phyloP scores from a whole-genome alignment of 2,113 vertebrate species.

The Microtus richardsoni region DNA sequence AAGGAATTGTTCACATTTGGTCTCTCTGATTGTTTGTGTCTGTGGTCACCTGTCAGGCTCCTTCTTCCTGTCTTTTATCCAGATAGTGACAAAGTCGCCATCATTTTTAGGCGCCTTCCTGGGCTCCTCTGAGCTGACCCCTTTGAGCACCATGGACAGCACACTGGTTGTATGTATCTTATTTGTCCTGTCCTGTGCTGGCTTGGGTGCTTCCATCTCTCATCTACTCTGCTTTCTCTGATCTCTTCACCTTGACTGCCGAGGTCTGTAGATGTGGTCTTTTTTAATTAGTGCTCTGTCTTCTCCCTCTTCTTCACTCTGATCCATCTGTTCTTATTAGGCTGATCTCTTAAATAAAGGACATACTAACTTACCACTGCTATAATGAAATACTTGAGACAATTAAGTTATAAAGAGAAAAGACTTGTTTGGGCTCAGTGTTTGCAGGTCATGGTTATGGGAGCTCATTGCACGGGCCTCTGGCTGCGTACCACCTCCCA shows the following conservation, averaged over 20 bases:
- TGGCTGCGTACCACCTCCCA: neutral
- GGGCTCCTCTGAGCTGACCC: neutral
- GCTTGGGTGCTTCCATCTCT: neutral
- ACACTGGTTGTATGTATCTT: neutral
- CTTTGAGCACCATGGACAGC: neutral
- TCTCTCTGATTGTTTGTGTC: neutral
- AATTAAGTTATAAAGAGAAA: neutral
- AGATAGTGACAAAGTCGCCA: neutral
- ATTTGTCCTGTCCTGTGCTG: rapidly evolving
- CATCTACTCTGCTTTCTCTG: neutral
- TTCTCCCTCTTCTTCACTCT: neutral
- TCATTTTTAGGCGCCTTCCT: neutral
- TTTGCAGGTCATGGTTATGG: neutral
- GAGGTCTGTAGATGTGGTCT: neutral
- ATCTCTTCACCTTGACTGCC: neutral
- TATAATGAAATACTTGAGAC: neutral
- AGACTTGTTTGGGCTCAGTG: neutral
- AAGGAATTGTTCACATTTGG: neutral
- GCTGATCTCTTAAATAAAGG: neutral
- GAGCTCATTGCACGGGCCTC: neutral
- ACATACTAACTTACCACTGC: neutral
- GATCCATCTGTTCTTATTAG: neutral
- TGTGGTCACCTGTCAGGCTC: neutral
- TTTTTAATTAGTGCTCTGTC: neutral
- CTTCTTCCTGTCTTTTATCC: neutral